These are phyloP conservation scores for Mormoops blainvillei DNA, from an alignment of 2,113 vertebrate species.

Conservation along the genomic window DNA sequence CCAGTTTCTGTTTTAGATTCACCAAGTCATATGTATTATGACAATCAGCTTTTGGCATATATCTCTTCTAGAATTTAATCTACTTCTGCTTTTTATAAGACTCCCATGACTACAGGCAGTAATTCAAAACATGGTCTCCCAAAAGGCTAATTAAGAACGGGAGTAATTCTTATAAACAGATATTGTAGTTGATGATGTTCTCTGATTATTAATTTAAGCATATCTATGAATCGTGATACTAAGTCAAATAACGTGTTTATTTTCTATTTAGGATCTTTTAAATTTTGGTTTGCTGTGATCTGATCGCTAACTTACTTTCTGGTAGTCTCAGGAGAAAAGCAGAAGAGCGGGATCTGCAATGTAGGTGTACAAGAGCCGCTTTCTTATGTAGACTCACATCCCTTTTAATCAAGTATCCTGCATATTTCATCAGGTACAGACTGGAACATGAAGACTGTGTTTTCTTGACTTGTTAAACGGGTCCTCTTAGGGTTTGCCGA, in stretches of 20 bases:
- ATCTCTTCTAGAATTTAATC: not conserved
- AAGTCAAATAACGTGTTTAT: not conserved
- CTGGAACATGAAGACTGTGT: not conserved
- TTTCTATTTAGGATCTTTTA: constrained; percentile 23
- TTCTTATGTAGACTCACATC: not conserved
- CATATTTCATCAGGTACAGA: not conserved
- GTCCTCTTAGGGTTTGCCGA: not conserved
- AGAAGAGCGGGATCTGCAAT: not conserved
- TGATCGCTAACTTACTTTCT: not conserved
- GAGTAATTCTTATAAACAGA: constrained; percentile 23
- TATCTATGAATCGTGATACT: not conserved
- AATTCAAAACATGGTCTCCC: constrained; percentile 67
- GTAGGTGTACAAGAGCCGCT: not conserved
- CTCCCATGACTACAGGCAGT: constrained; percentile 22
- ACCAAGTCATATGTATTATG: not conserved
- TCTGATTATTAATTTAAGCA: constrained; percentile 29
- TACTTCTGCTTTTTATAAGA: not conserved
- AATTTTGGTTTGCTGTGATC: not conserved
- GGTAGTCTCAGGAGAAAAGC: not conserved
- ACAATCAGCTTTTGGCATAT: not conserved
- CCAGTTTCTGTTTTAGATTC: not conserved
- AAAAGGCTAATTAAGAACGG: constrained; percentile 70
- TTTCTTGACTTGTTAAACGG: not conserved
- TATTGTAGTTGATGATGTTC: not conserved
- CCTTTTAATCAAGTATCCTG: not conserved